Percentiles rank a stretch among this genome's conserved stretches.
Conservation (phyloP, 2,797 vertebrate genomes). For the Salarias fasciatus region DNA sequence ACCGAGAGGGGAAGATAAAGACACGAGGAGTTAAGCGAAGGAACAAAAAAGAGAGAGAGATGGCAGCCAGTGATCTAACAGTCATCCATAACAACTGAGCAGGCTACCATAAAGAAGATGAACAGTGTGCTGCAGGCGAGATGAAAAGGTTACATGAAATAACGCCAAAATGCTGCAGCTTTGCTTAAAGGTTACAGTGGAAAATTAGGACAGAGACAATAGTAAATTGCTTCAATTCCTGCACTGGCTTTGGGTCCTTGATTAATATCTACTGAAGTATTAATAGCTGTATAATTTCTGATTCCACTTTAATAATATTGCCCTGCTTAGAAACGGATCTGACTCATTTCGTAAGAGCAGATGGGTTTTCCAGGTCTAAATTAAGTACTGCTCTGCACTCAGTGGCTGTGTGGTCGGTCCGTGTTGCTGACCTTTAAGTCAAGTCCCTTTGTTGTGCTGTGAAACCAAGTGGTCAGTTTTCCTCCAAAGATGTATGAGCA, state of each 20-base stretch:
- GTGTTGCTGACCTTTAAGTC: slow-evolving; percentile 32
- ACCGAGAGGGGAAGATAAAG: slow-evolving; percentile 36
- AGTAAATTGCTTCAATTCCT: slow-evolving; percentile 31
- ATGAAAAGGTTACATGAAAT: slow-evolving; percentile 75
- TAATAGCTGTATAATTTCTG: neutral
- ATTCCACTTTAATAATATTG: slow-evolving; percentile 12
- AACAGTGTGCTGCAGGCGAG: slow-evolving; percentile 59
- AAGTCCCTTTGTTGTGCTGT: slow-evolving; percentile 25
- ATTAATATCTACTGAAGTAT: slow-evolving; percentile 7
- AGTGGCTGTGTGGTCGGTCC: slow-evolving; percentile 6
- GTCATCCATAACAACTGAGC: slow-evolving; percentile 70
- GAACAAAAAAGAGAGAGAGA: slow-evolving; percentile 32
- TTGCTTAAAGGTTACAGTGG: slow-evolving; percentile 66
- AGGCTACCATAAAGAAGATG: slow-evolving; percentile 61
- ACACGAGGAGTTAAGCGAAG: slow-evolving; percentile 32
- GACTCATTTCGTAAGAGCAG: slow-evolving; percentile 2
- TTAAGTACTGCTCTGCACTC: slow-evolving; percentile 15
- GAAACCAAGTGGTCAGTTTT: slow-evolving; percentile 21
- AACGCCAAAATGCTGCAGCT: slow-evolving; percentile 58
- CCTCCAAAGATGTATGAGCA: no score
- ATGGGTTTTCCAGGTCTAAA: slow-evolving; percentile 5
- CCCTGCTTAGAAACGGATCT: neutral
- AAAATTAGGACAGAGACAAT: slow-evolving; percentile 48
- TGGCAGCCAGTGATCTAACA: slow-evolving; percentile 64
- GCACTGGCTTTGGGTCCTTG: slow-evolving; percentile 1